Conservation (phyloP, 2,888 invertebrate genomes). For the Alentia gelatinosa region DNA sequence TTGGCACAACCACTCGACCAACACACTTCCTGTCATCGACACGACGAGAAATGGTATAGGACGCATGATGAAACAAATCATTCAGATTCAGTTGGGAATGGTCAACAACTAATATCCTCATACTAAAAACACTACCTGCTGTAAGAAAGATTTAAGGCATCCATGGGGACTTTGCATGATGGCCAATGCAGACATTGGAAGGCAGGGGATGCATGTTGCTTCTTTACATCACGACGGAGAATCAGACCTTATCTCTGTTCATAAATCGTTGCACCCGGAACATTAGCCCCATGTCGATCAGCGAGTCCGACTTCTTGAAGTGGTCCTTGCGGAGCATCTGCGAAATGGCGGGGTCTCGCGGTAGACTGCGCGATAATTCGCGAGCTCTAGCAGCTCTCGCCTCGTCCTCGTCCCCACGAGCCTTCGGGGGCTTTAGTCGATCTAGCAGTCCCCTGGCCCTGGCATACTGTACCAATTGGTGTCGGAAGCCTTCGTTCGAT, state of each 20-base stretch:
- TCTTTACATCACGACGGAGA: not conserved
- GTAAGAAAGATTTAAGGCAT: too few species aligned
- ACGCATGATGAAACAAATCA: too few species aligned
- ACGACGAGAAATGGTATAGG: too few species aligned
- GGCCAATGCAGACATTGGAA: not conserved
- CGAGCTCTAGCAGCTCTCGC: not conserved
- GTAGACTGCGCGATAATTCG: not conserved
- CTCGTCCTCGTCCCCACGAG: not conserved
- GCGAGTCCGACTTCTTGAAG: constrained; percentile 23
- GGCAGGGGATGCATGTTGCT: not conserved
- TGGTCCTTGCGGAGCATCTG: not conserved
- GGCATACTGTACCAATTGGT: constrained; percentile 63
- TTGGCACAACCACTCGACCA: too few species aligned
- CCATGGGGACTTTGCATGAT: not conserved
- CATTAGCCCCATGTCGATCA: constrained; percentile 18
- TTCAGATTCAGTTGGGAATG: too few species aligned
- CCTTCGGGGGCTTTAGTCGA: not conserved
- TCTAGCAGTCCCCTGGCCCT: constrained; percentile 60
- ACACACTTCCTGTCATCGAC: too few species aligned
- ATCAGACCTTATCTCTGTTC: constrained; percentile 51
- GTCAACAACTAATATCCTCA: too few species aligned
- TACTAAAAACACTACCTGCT: too few species aligned
- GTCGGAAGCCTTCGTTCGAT: constrained; percentile 64
- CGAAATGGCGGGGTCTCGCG: not conserved
- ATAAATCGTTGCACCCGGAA: constrained; percentile 26